Evolutionary conservation across 2,113 vertebrate genomes (phyloP).

Genomic region (Nesospiza acunhae): DNA sequence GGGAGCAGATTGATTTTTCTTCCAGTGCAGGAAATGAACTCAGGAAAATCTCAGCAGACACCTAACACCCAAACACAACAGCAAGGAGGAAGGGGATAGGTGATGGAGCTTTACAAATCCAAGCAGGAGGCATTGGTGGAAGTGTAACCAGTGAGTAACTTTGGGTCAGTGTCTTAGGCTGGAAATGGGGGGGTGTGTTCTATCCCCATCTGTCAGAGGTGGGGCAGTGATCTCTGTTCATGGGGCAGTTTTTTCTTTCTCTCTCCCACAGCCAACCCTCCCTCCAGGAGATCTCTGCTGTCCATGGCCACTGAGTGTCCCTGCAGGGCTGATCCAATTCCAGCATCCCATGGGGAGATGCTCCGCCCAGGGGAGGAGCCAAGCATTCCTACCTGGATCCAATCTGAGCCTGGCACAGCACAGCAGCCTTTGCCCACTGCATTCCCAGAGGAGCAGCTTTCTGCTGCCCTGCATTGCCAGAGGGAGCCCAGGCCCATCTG

Average conservation of each 20-base stretch:
- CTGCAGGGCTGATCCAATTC: too few species aligned
- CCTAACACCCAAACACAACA: not conserved
- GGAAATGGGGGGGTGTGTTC: not conserved
- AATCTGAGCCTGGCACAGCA: too few species aligned
- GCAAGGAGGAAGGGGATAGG: not conserved
- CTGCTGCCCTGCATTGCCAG: too few species aligned
- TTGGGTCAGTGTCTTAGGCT: not conserved
- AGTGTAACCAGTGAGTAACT: not conserved
- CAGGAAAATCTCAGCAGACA: not conserved
- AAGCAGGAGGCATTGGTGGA: not conserved
- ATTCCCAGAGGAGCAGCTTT: too few species aligned
- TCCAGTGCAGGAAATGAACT: not conserved
- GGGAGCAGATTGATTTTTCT: not conserved
- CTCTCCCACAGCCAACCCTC: too few species aligned
- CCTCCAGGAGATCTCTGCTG: too few species aligned
- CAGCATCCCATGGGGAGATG: too few species aligned
- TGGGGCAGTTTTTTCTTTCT: not conserved
- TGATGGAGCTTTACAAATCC: not conserved
- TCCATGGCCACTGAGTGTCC: too few species aligned
- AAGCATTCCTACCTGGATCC: too few species aligned
- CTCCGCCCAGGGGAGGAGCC: too few species aligned
- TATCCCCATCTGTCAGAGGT: not conserved
- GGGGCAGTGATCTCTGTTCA: not conserved
- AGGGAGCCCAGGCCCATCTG: too few species aligned
- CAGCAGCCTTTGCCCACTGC: too few species aligned